Evolutionary conservation across 2,113 vertebrate genomes (phyloP), one percentile per base, ranked within the genome.

Genomic region (Regulus satrapa): DNA sequence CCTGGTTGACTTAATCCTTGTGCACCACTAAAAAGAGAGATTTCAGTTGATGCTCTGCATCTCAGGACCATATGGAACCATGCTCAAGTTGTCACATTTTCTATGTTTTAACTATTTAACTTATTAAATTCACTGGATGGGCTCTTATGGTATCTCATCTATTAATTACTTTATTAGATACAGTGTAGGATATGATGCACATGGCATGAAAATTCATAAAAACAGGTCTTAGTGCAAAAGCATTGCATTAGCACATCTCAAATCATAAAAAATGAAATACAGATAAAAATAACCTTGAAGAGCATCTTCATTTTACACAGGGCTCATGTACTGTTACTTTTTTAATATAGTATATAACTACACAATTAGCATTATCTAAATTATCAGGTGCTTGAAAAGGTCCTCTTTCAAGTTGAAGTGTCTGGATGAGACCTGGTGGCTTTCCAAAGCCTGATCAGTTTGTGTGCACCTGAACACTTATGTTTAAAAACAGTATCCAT

Each of bases 101-200:
- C 90, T 76, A 52, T 49, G 43, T 81, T 86, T 95, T 87, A 88
- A 82, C 56, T 90, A 21, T 90, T 93, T 95, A 79, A 90, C 63
- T 90, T 46, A 75, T 25, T 54, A 69, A 88, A 85, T 89, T 93
- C 73, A 79, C 56, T 26, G 8, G 61, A 41, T 52, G 36, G 62
- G 46, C 51, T 85, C 77, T 38, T 41, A 77, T 71, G 23, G 8
- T 26, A 55, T 73, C 92, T 95, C 51, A 67, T 49, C 76, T 93
- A 67, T 49, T 84, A 62, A 90, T 95, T 84, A 86, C 43, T 94
- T 91, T 78, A 75, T 73, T 46, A 77, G 46, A 54, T 34, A 48
- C 18, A 78, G 46, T 20, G 40, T 16, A 41, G 41, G 29, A 80
- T 91, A 82, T 46, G 80, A 89, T 64, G 32, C 49, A 84, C 19